These are phyloP conservation scores for Rhegmatorhina hoffmannsi DNA, from an alignment of 2,113 vertebrate species.

Conservation along the genomic window DNA sequence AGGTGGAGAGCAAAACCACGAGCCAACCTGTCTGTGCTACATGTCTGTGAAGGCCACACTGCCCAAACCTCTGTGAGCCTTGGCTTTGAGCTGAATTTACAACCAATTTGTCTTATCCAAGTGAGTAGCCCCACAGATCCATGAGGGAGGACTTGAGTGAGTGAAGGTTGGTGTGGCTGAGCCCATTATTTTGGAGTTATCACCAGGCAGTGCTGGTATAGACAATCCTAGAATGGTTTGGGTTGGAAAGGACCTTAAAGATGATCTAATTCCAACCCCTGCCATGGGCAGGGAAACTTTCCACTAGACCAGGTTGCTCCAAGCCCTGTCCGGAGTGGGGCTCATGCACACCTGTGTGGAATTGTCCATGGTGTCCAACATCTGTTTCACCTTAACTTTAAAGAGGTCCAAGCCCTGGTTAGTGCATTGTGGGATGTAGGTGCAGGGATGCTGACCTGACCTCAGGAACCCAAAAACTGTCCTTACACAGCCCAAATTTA, in stretches of 20 bases:
- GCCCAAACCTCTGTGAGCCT: not conserved
- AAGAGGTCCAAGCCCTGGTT: not conserved
- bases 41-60: not conserved
- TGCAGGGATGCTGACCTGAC: not conserved
- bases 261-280: not conserved
- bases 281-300: not conserved
- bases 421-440: not conserved
- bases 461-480: not conserved
- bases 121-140: fast-evolving
- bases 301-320: not conserved
- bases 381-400: not conserved
- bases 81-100: not conserved
- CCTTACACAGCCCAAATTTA: not conserved
- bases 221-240: not conserved
- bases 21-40: not conserved
- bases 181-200: not conserved
- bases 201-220: not conserved
- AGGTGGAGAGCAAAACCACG: fast-evolving
- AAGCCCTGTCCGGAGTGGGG: not conserved
- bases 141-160: not conserved
- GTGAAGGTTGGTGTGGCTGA: not conserved
- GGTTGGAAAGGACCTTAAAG: not conserved
- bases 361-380: not conserved
- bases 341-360: not conserved
- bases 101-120: not conserved